Percentiles rank a stretch among this genome's conserved stretches.
These are phyloP conservation scores for Thamnophis elegans DNA, from an alignment of 2,797 vertebrate genomes.

Conservation along the genomic window DNA sequence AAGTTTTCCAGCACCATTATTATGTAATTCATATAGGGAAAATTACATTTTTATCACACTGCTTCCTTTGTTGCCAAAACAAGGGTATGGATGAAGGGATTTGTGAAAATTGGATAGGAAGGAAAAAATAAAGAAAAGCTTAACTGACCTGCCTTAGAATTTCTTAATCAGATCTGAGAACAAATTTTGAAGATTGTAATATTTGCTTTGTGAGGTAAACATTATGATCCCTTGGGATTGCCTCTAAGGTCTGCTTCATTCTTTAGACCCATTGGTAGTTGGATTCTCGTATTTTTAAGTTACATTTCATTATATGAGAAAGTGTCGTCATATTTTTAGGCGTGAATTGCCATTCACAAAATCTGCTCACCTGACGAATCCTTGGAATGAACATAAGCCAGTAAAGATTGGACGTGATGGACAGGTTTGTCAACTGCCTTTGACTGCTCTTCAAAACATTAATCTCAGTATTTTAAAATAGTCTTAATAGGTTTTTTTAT, in stretches of 20 bases:
- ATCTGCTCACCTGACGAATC: conserved; percentile 92
- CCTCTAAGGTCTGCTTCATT: neutral
- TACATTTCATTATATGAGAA: conserved; percentile 7
- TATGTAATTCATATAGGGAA: neutral
- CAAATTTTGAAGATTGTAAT: neutral
- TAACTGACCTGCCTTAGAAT: neutral
- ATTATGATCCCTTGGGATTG: neutral
- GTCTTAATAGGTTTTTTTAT: neutral
- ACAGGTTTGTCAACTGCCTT: conserved; percentile 80
- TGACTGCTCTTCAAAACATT: neutral
- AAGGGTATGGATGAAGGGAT: neutral
- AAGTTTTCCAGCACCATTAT: neutral
- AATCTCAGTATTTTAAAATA: neutral
- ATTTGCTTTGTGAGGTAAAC: neutral
- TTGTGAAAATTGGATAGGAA: neutral
- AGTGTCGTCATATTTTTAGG: conserved; percentile 73
- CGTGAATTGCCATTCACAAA: conserved; percentile 96
- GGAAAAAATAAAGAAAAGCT: neutral
- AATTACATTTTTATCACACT: neutral
- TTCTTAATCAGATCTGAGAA: neutral
- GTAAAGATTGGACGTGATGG: conserved; percentile 98
- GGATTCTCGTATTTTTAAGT: neutral
- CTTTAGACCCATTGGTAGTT: neutral
- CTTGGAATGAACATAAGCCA: conserved; percentile 98
- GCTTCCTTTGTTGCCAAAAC: neutral